Evolutionary conservation across 1,140 invertebrate species (phyloP).

Genomic region (Oscheius sp.): DNA sequence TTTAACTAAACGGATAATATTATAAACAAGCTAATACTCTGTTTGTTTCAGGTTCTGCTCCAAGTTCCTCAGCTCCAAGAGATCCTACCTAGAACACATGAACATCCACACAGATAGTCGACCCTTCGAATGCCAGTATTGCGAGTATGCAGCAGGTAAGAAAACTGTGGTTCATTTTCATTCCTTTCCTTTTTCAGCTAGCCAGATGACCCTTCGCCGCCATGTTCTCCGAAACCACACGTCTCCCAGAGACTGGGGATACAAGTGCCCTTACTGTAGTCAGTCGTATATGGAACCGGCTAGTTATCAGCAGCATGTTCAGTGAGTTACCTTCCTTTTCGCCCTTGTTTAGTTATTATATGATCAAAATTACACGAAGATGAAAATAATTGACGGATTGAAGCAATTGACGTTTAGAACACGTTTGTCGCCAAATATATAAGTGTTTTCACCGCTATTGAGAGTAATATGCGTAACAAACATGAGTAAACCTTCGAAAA

Average conservation of each 20-base stretch:
- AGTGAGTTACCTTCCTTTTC: constrained; percentile 46
- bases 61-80: constrained; percentile 56
- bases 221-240: constrained; percentile 57
- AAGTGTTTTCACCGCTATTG: too few species aligned
- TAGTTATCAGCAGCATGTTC: constrained; percentile 58
- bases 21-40: too few species aligned
- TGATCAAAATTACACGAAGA: too few species aligned
- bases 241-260: constrained; percentile 50
- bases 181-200: constrained; percentile 55
- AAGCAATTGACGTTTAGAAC: too few species aligned
- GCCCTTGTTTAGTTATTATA: constrained; percentile 5
- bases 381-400: too few species aligned
- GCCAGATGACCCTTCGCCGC: constrained; percentile 58
- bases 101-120: constrained; percentile 49
- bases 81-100: constrained; percentile 57
- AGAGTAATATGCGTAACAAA: too few species aligned
- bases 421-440: too few species aligned
- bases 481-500: too few species aligned
- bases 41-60: constrained; percentile 37
- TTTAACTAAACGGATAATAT: too few species aligned
- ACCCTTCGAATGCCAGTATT: constrained; percentile 56
- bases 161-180: not conserved
- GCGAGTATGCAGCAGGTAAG: constrained; percentile 57
- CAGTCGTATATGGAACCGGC: constrained; percentile 59
- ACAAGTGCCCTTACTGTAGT: constrained; percentile 55